Percentiles rank a stretch among this genome's conserved stretches.
phyloP scores from a whole-genome alignment of 2,113 vertebrate species.

The Strix aluco region DNA sequence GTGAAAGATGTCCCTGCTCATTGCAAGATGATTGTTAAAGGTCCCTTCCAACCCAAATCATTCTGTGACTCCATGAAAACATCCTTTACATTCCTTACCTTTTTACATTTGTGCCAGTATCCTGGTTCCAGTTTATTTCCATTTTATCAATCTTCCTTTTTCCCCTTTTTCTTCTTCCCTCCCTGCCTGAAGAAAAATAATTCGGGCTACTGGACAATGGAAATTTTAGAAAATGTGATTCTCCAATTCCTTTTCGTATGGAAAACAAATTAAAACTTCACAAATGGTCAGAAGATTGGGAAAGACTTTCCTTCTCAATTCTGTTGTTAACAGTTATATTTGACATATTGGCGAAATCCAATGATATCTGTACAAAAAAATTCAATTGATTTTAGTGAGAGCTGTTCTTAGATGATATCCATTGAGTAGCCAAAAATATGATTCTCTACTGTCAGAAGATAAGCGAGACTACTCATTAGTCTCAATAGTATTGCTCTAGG shows the following conservation, averaged over 20 bases:
- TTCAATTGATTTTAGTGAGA: not conserved
- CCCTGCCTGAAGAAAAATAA: not conserved
- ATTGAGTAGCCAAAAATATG: not conserved
- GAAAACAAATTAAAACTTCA: not conserved
- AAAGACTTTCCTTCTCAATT: not conserved
- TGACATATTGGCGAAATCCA: not conserved
- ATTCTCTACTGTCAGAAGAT: not conserved
- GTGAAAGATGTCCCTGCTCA: not conserved
- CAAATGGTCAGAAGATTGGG: not conserved
- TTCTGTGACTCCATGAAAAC: not conserved
- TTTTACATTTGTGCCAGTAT: not conserved
- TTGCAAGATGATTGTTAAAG: not conserved
- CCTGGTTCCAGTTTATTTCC: not conserved
- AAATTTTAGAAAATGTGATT: not conserved
- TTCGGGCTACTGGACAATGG: not conserved
- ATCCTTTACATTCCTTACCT: too few relatives aligned
- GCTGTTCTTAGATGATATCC: not conserved
- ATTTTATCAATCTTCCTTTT: not conserved
- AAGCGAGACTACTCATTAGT: not conserved
- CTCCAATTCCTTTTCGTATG: not conserved
- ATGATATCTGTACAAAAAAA: not conserved
- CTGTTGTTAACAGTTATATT: not conserved
- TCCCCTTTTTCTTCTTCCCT: not conserved
- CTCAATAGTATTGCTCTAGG: not conserved
- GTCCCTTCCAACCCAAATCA: not conserved